Conservation (phyloP, 2,797 vertebrate species). For the Simalia tracyae region DNA sequence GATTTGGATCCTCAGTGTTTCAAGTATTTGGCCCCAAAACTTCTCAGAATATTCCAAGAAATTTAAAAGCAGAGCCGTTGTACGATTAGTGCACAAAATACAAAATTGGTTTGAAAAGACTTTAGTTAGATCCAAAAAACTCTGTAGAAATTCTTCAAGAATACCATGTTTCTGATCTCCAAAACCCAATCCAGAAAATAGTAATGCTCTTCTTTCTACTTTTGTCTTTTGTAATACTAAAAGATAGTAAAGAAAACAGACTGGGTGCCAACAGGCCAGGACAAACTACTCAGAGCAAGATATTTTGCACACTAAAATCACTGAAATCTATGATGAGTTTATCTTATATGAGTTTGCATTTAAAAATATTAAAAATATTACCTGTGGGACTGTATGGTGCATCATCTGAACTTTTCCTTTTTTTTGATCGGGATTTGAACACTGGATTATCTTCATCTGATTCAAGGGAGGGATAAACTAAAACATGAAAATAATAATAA, state of each 20-base stretch:
- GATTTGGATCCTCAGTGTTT: fast-evolving
- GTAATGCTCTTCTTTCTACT: no score
- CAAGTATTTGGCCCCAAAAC: neutral
- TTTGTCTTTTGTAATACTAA: neutral
- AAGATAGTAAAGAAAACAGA: neutral
- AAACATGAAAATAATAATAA: constrained; percentile 33
- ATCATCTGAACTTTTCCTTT: constrained; percentile 95
- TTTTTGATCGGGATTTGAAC: constrained; percentile 98
- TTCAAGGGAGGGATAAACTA: constrained; percentile 95
- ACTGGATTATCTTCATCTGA: constrained; percentile 98
- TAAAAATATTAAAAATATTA: constrained; percentile 56
- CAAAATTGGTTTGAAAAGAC: neutral
- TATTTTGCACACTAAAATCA: neutral
- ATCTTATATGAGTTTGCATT: neutral
- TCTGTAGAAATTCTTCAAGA: neutral
- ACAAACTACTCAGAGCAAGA: neutral
- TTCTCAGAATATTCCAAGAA: neutral
- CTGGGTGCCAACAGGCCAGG: neutral
- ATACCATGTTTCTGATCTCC: neutral
- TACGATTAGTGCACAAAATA: neutral
- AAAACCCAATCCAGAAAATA: neutral
- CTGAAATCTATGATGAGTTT: neutral
- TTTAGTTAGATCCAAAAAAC: neutral
- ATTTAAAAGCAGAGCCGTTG: neutral
- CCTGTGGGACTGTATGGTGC: constrained; percentile 97